These are phyloP conservation scores for Galleria mellonella DNA, from an alignment of 1,140 invertebrate genomes.

Conservation along the genomic window DNA sequence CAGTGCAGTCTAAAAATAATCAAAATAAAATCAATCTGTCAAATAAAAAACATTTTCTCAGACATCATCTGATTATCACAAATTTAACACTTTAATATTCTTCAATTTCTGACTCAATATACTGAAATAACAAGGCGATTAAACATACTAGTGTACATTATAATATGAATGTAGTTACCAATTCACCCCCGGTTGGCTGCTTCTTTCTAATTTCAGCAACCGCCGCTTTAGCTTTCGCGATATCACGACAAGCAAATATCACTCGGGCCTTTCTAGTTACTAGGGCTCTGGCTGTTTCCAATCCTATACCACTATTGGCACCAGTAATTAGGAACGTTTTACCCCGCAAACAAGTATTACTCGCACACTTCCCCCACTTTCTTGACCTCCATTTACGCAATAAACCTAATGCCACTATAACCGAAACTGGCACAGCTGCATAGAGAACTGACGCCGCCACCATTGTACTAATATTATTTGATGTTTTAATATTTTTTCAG, in stretches of 20 bases:
- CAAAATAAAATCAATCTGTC: no score
- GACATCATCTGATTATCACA: no score
- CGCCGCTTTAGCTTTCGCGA: conserved; percentile 76
- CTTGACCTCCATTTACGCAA: conserved; percentile 59
- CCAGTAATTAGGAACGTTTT: conserved; percentile 84
- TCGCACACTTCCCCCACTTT: conserved; percentile 57
- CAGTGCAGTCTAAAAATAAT: no score
- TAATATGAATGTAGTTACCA: conserved; percentile 68
- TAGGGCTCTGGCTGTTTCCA: conserved; percentile 82
- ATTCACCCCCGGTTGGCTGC: conserved; percentile 73
- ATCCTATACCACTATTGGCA: conserved; percentile 87
- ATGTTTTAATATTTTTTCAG: neutral
- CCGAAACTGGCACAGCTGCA: conserved; percentile 59
- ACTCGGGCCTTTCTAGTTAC: conserved; percentile 80
- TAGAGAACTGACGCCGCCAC: conserved; percentile 42
- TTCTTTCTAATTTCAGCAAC: conserved; percentile 77
- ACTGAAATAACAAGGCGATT: no score
- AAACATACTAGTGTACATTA: no score
- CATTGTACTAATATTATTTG: conserved; percentile 22
- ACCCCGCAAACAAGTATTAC: conserved; percentile 56
- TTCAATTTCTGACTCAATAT: no score
- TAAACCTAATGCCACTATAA: conserved; percentile 50
- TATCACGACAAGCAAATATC: conserved; percentile 83
- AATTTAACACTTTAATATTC: neutral
- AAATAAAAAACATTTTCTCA: no score